Conservation (phyloP, 2,797 vertebrate species). For the Pagetopsis macropterus region DNA sequence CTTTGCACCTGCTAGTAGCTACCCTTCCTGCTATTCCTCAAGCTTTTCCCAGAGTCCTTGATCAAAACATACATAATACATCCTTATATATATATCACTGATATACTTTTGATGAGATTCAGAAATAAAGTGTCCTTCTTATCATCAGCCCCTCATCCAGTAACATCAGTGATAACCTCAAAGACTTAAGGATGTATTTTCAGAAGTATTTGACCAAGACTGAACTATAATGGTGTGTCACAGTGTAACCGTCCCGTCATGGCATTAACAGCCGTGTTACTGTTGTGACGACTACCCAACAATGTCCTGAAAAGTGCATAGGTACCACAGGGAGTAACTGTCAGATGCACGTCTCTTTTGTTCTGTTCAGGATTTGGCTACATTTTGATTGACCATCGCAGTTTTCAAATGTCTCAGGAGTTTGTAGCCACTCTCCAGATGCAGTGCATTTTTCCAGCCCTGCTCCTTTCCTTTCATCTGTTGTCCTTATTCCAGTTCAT, state of each 20-base stretch:
- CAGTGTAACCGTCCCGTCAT: conserved; percentile 37
- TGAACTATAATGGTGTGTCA: conserved; percentile 70
- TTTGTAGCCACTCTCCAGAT: not conserved
- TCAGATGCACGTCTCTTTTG: conserved; percentile 22
- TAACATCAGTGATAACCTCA: conserved; percentile 63
- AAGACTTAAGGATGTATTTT: conserved; percentile 70
- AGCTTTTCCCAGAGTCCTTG: conserved; percentile 46
- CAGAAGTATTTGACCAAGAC: conserved; percentile 67
- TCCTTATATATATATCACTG: conserved; percentile 66
- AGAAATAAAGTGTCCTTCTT: conserved; percentile 47
- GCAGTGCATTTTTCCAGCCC: conserved; percentile 15
- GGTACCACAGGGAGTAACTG: conserved; percentile 1
- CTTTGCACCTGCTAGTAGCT: conserved; percentile 48
- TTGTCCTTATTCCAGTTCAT: conserved; percentile 17
- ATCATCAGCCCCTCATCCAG: conserved; percentile 36
- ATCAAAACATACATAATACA: conserved; percentile 71
- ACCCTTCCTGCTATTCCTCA: conserved; percentile 46
- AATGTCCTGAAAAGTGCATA: conserved; percentile 12
- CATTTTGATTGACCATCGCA: conserved; percentile 6
- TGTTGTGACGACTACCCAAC: conserved; percentile 10
- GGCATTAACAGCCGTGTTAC: conserved; percentile 30
- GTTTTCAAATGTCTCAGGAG: not conserved
- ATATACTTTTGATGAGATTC: conserved; percentile 54
- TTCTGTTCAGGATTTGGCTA: conserved; percentile 9
- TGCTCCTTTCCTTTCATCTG: conserved; percentile 16